These are phyloP conservation scores for Periparus ater DNA, from an alignment of 2,797 vertebrate genomes.

Conservation along the genomic window DNA sequence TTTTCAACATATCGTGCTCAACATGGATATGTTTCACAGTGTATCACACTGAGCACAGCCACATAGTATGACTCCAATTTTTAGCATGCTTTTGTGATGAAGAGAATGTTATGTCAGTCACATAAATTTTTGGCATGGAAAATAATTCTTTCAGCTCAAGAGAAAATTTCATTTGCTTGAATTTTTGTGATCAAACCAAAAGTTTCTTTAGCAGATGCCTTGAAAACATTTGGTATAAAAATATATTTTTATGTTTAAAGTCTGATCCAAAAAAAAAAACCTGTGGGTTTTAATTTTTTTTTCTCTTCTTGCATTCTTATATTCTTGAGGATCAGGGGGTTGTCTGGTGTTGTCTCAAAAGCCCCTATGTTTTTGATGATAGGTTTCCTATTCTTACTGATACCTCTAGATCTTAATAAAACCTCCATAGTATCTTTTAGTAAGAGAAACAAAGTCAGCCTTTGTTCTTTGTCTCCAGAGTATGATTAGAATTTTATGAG, in stretches of 20 bases:
- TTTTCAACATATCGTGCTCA: background rate
- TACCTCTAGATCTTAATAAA: background rate
- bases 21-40: background rate
- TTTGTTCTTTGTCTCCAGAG: background rate
- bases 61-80: background rate
- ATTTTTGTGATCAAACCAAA: background rate
- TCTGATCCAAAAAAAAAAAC: background rate
- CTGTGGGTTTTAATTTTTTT: background rate
- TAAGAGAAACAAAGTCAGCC: background rate
- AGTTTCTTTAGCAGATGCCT: background rate
- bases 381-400: background rate
- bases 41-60: background rate
- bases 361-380: background rate
- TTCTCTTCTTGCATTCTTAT: background rate
- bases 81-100: background rate
- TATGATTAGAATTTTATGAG: background rate
- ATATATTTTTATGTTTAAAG: background rate
- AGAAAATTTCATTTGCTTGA: background rate
- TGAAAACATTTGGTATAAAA: background rate
- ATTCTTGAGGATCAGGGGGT: background rate
- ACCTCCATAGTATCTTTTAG: background rate
- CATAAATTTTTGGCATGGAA: background rate
- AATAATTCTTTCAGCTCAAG: background rate
- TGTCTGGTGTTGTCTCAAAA: background rate
- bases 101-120: background rate